A percentile compares a stretch with the other conserved stretches of the same genome.
These are phyloP conservation scores for Archips xylosteana DNA, from an alignment of 2,888 invertebrate genomes.

Conservation along the genomic window DNA sequence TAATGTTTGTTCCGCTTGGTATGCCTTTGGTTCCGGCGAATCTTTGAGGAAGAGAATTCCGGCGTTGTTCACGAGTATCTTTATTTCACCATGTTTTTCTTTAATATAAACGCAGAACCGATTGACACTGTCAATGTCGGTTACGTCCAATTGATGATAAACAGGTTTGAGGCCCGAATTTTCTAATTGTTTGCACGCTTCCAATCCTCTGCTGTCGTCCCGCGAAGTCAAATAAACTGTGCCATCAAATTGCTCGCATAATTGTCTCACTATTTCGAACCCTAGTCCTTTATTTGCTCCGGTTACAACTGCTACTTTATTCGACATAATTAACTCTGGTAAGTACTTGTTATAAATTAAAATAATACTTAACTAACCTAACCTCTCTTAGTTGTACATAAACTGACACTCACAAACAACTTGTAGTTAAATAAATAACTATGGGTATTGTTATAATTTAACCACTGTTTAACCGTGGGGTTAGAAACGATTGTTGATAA, in stretches of 20 bases:
- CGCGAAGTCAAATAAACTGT: slow-evolving; percentile 90
- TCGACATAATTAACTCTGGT: slow-evolving; percentile 51
- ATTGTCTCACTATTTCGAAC: slow-evolving; percentile 87
- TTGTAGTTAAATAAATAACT: not conserved
- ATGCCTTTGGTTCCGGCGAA: slow-evolving; percentile 61
- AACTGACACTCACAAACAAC: not conserved
- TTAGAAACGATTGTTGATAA: not conserved
- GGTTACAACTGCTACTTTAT: slow-evolving; percentile 84
- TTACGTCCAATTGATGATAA: slow-evolving; percentile 90
- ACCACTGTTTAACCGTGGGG: not conserved
- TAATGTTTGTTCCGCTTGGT: slow-evolving; percentile 71
- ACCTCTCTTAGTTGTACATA: not conserved
- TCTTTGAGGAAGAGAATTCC: slow-evolving; percentile 79
- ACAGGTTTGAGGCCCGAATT: slow-evolving; percentile 75
- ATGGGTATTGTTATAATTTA: not conserved
- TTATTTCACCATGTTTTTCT: slow-evolving; percentile 86
- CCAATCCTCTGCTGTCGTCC: slow-evolving; percentile 82
- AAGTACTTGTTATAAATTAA: not conserved
- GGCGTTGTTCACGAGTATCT: slow-evolving; percentile 91
- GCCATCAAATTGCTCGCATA: slow-evolving; percentile 88
- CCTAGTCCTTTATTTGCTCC: slow-evolving; percentile 92
- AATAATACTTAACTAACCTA: slow-evolving; percentile 18
- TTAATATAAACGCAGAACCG: slow-evolving; percentile 83
- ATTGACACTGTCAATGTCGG: slow-evolving; percentile 83
- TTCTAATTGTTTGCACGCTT: slow-evolving; percentile 85